Conservation (phyloP, 2,888 invertebrate genomes). For the Phytoseiulus persimilis region DNA sequence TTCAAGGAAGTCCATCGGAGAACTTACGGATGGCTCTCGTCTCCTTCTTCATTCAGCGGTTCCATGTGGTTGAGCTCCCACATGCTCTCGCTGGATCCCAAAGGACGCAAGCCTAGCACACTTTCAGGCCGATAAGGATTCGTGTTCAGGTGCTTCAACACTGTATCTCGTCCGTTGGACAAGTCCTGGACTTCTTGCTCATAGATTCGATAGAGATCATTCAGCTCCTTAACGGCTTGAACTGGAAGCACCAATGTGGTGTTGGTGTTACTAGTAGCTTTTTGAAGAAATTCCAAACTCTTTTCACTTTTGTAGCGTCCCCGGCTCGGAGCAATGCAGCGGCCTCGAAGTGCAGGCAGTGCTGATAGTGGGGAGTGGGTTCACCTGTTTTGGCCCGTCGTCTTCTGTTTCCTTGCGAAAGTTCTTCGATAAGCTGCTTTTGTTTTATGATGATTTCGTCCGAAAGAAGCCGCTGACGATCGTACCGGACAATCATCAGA, state of each 20-base stretch:
- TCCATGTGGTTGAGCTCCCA: conserved; percentile 42
- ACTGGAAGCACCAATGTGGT: conserved; percentile 53
- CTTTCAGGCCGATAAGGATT: conserved; percentile 35
- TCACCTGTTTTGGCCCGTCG: conserved; percentile 18
- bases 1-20: neutral
- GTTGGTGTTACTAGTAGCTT: no score
- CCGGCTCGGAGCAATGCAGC: no score
- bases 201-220: conserved; percentile 70
- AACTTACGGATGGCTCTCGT: conserved; percentile 25
- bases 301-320: no score
- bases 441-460: conserved; percentile 86
- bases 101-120: conserved; percentile 41
- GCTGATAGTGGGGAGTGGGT: no score
- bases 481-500: conserved; percentile 69
- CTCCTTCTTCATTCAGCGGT: conserved; percentile 31
- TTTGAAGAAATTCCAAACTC: conserved; percentile 40
- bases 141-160: conserved; percentile 39
- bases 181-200: conserved; percentile 79
- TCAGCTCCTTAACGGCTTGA: conserved; percentile 64
- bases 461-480: conserved; percentile 72
- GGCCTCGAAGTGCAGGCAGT: no score
- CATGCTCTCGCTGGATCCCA: conserved; percentile 44
- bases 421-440: conserved; percentile 72
- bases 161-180: conserved; percentile 52
- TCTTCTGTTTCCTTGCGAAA: conserved; percentile 40